Base-by-base conservation (phyloP, 2,113 vertebrate genomes). In the Garra rufa region DNA sequence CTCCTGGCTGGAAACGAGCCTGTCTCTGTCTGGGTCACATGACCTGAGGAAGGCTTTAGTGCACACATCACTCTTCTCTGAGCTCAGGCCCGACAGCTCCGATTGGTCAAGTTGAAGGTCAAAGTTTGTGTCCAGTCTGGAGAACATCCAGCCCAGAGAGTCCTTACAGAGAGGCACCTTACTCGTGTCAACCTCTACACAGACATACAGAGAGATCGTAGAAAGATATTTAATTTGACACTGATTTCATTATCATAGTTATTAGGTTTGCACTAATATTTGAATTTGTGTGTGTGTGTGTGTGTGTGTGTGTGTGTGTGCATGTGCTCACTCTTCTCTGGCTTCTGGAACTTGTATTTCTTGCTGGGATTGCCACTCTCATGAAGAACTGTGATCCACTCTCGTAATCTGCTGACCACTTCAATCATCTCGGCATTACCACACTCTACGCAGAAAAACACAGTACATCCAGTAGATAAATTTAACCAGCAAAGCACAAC, bases 141-240 rank as follows among this genome's bases (percentile, higher is more conserved):
- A 98, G 93, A 99, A 99, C 97, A 99, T 99, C 98, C 98, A 99
- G 14, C 97, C 97, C 61, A 99, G 95, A 30, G 97, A 98, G 85
- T 99, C 98, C 90, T 97, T 98, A 87, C 98, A 99, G 90, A 97
- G 94, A 24, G 96, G 96, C 46, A 96, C 94, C 86, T 96, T 95
- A 81, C 96, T 96, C 14, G 95, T 95, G 88, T 98, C 97, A 85
- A 97, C 96, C 89, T 96, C 96, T 97, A 26, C 24, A 61, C 19
- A 52, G 4, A 74, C 14, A 63, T 4, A 79, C 48, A 83, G 21
- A 78, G n/a, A 52, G 10, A 28, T 17, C 8, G 24, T 15, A 24
- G 13, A 55, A 43, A 30, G 17, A 46, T 19, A 28, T 43, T 61
- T 24, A 13, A 6, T 1, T 65, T 30, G n/a, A 5, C 15, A 4